Evolutionary conservation across 2,888 invertebrate genomes (phyloP), one percentile per base, ranked within the genome.

Genomic region (Deilephila porcellus): DNA sequence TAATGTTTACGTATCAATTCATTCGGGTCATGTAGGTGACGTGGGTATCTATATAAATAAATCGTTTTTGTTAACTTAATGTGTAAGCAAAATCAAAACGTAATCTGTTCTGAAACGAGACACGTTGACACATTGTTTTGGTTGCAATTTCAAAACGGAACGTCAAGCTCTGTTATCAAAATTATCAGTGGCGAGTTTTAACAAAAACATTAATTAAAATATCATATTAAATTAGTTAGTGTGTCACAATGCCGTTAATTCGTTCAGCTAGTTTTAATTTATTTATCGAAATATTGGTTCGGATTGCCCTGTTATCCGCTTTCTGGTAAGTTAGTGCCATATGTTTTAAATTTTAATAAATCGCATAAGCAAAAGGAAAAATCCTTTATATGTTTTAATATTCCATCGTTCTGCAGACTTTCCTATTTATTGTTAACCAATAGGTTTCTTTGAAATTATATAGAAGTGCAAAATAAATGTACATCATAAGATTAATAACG

Each of bases 261-360:
- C 91, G 94, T 79, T 92, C 94, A 0, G 92, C 93, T 1, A 93
- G 86, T 82, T 88, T 87, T 74, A 93, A 91, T 84, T 85, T 95
- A 83, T 89, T 95, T 75, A 82, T 95, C 37, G 96, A 96, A 86
- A 91, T 96, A 63, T 82, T 90, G 37, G 84, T 95, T 72, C 91
- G 96, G 0, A 90, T 96, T 11, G 77, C 88, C 37, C 86, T 96
- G 67, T 79, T 95, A 34, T 85, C 94, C 19, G 82, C 92, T 32
- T 96, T 96, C 83, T 93, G 95, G 96, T 96, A 90, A 95, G 95
- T 87, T 20, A 71, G 1, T 20, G 75, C 86, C 88, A 87, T 91
- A 90, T 90, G 86, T 76, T 82, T 32, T 56, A n/a, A 3, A 72
- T 62, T 20, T 78, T 60, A 14, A 32, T 60, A 70, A 72, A 71